Evolutionary conservation across 2,888 invertebrate species (phyloP).

Genomic region (Hedya salicella): DNA sequence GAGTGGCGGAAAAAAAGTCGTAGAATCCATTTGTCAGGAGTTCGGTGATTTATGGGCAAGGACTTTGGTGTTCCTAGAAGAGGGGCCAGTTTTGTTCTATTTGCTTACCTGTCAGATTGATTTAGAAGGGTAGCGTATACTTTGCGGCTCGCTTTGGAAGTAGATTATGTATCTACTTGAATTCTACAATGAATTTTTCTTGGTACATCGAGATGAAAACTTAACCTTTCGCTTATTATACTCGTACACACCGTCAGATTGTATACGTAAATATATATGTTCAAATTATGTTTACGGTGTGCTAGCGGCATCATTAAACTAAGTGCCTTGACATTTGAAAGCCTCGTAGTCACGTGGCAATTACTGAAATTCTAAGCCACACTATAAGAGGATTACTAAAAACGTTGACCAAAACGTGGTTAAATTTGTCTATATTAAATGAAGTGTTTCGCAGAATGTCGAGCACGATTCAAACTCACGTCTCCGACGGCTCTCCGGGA

Average conservation of each 20-base stretch:
- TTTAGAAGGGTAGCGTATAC: slow-evolving; percentile 70
- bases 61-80: slow-evolving; percentile 82
- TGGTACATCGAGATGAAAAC: too few species aligned
- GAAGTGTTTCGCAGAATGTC: slow-evolving; percentile 12
- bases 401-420: too few species aligned
- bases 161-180: slow-evolving; percentile 5
- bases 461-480: slow-evolving; percentile 14
- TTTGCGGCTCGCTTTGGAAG: slow-evolving; percentile 49
- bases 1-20: slow-evolving; percentile 81
- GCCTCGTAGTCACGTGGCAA: slow-evolving; percentile 1
- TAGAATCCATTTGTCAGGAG: slow-evolving; percentile 84
- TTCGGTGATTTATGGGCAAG: slow-evolving; percentile 80
- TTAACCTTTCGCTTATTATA: too few species aligned
- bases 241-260: too few species aligned
- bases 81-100: slow-evolving; percentile 81
- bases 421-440: background rate
- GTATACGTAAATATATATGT: background rate
- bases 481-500: too few species aligned
- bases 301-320: background rate
- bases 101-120: slow-evolving; percentile 84
- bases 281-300: background rate
- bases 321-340: slow-evolving; percentile 22
- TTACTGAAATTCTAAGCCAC: slow-evolving; percentile 6
- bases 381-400: background rate
- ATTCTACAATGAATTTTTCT: slow-evolving; percentile 10